These are phyloP conservation scores for Drosophila mauritiana DNA, from an alignment of 1,140 invertebrate species.

Conservation along the genomic window DNA sequence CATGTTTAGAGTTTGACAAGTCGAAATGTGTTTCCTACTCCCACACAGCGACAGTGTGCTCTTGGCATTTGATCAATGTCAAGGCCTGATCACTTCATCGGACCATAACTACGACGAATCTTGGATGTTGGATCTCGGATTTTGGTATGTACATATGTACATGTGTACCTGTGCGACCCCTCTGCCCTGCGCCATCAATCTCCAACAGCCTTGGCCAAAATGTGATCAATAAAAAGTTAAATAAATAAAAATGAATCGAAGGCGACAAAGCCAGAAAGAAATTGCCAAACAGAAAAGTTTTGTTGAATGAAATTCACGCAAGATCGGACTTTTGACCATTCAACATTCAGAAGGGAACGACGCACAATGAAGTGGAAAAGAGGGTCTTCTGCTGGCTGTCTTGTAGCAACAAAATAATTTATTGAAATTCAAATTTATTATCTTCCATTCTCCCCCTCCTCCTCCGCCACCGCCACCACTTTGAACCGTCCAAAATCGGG, in stretches of 20 bases:
- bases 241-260: constrained; percentile 12
- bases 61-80: constrained; percentile 71
- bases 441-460: constrained; percentile 25
- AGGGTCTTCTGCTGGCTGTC: constrained; percentile 36
- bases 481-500: constrained; percentile 17
- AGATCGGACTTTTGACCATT: constrained; percentile 46
- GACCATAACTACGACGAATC: constrained; percentile 43
- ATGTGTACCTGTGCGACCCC: constrained; percentile 6
- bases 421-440: constrained; percentile 83
- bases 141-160: constrained; percentile 22
- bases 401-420: constrained; percentile 81
- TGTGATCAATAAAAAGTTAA: constrained; percentile 20
- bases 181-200: background rate
- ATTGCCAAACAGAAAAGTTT: constrained; percentile 68
- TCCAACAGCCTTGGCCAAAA: constrained; percentile 46
- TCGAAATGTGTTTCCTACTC: constrained; percentile 30
- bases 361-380: constrained; percentile 45
- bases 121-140: constrained; percentile 41
- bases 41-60: constrained; percentile 13
- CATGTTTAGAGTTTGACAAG: background rate
- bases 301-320: constrained; percentile 78
- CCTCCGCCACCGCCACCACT: background rate
- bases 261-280: constrained; percentile 64
- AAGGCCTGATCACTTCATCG: constrained; percentile 79
- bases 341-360: constrained; percentile 41